These are phyloP conservation scores for Hanleya hanleyi DNA, from an alignment of 2,888 invertebrate genomes.

Conservation along the genomic window DNA sequence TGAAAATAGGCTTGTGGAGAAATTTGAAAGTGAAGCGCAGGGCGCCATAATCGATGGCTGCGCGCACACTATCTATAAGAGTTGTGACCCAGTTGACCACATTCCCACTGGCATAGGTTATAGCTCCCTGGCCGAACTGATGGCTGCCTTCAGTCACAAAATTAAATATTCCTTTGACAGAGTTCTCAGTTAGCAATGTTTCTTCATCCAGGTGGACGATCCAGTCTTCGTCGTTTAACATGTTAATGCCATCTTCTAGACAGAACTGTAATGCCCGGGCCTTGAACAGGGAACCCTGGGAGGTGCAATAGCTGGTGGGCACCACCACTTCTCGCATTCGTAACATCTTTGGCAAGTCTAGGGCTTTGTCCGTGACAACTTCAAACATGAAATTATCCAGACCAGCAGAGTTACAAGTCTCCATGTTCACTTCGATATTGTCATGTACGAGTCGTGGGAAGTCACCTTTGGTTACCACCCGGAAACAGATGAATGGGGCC, in stretches of 20 bases:
- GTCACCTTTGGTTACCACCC: constrained; percentile 52
- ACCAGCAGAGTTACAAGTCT: constrained; percentile 47
- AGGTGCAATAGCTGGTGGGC: constrained; percentile 47
- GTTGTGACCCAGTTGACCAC: constrained; percentile 64
- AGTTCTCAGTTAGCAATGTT: constrained; percentile 58
- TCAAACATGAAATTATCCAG: constrained; percentile 55
- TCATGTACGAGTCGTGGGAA: constrained; percentile 50
- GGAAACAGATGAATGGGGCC: constrained; percentile 53
- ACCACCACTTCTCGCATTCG: constrained; percentile 51
- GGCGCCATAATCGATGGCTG: constrained; percentile 57
- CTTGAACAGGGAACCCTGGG: constrained; percentile 52
- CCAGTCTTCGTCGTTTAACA: constrained; percentile 61
- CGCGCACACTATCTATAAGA: constrained; percentile 57
- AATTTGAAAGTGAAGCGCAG: constrained; percentile 48
- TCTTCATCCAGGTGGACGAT: constrained; percentile 67
- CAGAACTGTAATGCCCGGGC: constrained; percentile 63
- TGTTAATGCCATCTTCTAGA: constrained; percentile 50
- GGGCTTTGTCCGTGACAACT: constrained; percentile 50
- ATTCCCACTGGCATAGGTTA: constrained; percentile 55
- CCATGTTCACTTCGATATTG: constrained; percentile 51
- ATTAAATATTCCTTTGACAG: constrained; percentile 62
- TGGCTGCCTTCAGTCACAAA: constrained; percentile 57
- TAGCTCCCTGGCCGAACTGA: constrained; percentile 61
- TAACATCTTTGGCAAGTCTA: constrained; percentile 19
- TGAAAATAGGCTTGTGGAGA: constrained; percentile 58